A percentile compares a stretch with the other conserved stretches of the same genome.
Evolutionary conservation across 1,140 invertebrate genomes (phyloP).

Genomic region (Nylanderia fulva): DNA sequence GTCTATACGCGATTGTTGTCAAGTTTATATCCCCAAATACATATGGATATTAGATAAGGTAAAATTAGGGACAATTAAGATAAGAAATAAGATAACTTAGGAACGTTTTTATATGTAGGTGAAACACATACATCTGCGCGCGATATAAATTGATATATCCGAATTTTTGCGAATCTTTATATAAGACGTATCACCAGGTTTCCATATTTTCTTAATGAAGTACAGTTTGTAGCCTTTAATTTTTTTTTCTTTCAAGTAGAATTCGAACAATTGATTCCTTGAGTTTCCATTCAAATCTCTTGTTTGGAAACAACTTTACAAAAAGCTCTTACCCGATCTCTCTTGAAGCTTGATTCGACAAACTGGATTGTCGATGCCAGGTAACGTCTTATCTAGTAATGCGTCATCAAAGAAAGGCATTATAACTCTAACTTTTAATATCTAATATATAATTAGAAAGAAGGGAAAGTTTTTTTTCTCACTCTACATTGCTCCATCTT

Average conservation of each 20-base stretch:
- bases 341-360: background rate
- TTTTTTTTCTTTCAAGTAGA: background rate
- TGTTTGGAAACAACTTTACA: background rate
- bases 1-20: slow-evolving; percentile 22
- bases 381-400: background rate
- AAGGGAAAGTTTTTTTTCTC: background rate
- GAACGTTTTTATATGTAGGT: slow-evolving; percentile 4
- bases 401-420: background rate
- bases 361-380: background rate
- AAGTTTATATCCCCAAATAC: slow-evolving; percentile 51
- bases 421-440: background rate
- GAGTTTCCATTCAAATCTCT: background rate
- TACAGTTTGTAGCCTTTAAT: background rate
- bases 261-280: background rate
- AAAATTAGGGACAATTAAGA: slow-evolving; percentile 29
- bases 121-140: slow-evolving; percentile 38
- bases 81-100: slow-evolving; percentile 29
- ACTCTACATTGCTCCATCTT: background rate
- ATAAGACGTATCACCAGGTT: background rate
- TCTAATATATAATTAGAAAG: background rate
- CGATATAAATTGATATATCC: slow-evolving; percentile 15
- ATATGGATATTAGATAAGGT: slow-evolving; percentile 33
- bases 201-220: slow-evolving; percentile 12
- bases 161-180: slow-evolving; percentile 20
- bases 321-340: background rate